Evolutionary conservation across 1,140 invertebrate genomes (phyloP).

Genomic region (Rhynchophorus ferrugineus): DNA sequence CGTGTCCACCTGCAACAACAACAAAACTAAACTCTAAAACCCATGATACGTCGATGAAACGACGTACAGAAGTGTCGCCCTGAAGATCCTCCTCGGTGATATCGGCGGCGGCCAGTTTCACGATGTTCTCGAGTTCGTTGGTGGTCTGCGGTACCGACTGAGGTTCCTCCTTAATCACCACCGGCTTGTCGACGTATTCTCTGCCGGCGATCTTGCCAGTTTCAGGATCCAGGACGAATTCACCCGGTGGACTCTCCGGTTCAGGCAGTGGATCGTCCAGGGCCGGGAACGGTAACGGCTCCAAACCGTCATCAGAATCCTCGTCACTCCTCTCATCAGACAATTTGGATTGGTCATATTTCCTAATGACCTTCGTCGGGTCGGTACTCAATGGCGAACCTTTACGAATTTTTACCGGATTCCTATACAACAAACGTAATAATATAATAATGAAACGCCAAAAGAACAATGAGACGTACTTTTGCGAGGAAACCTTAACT

Average conservation of each 20-base stretch:
- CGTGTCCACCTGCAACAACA: neutral
- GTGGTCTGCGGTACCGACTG: conserved; percentile 28
- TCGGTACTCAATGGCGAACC: no score
- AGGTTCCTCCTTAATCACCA: conserved; percentile 32
- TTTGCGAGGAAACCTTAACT: neutral
- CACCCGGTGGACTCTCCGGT: conserved; percentile 53
- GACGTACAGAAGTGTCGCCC: conserved; percentile 22
- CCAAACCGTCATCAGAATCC: conserved; percentile 36
- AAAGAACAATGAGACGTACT: conserved; percentile 4
- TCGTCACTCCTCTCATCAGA: conserved; percentile 20
- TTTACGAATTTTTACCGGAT: no score
- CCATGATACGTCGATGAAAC: no score
- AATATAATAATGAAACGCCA: no score
- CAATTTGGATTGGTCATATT: conserved; percentile 9
- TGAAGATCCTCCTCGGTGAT: conserved; percentile 34
- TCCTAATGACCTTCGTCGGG: conserved; percentile 2
- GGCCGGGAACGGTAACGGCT: conserved; percentile 43
- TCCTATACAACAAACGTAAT: no score
- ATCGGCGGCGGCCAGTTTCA: conserved; percentile 36
- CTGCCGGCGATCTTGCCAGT: conserved; percentile 57
- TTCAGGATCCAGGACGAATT: conserved; percentile 59
- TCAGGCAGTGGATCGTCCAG: conserved; percentile 49
- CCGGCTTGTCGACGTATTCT: conserved; percentile 46
- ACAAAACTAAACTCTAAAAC: neutral
- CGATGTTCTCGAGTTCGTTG: conserved; percentile 34